Conservation (phyloP, 2,113 vertebrate species). For the Sapayoa aenigma region DNA sequence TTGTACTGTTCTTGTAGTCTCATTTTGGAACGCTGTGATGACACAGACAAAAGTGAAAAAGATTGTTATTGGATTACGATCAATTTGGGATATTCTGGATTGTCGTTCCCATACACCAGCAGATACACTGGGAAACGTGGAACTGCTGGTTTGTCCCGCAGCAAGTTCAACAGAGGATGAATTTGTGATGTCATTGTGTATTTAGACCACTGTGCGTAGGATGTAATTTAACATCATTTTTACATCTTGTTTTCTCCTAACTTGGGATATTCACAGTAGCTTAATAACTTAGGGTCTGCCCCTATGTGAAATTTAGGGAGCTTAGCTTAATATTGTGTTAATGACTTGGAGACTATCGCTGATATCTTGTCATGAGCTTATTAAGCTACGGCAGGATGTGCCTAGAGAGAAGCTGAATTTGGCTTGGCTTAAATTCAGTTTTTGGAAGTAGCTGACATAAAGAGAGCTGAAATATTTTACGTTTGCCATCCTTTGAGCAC, state of each 20-base stretch:
- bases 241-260: background rate
- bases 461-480: background rate
- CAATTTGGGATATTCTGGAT: background rate
- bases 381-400: background rate
- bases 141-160: background rate
- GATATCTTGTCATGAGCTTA: background rate
- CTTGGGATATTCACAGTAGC: background rate
- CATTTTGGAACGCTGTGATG: background rate
- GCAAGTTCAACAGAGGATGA: background rate
- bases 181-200: background rate
- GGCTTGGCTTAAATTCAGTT: background rate
- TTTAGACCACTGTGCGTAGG: background rate
- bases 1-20: background rate
- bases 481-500: background rate
- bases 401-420: background rate
- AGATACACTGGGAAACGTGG: background rate
- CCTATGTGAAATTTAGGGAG: background rate
- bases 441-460: background rate
- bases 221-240: background rate
- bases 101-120: rapidly evolving
- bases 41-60: background rate
- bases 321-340: background rate
- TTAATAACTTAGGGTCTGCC: background rate
- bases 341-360: background rate
- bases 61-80: background rate